Conservation (phyloP, 1,140 invertebrate genomes). For the Lepidurus apus region DNA sequence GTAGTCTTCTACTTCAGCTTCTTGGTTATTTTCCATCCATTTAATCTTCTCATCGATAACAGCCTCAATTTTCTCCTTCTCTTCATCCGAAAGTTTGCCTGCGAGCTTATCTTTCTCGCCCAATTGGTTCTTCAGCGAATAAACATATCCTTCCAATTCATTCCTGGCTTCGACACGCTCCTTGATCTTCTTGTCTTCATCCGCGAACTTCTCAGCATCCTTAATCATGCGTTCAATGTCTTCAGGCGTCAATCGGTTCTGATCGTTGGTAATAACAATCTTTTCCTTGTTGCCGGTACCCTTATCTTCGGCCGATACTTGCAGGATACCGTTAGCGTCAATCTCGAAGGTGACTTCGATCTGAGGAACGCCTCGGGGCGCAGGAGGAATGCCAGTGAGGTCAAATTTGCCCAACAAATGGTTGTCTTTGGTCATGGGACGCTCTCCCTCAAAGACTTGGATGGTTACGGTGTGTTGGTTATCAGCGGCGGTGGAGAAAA, state of each 20-base stretch:
- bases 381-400: conserved; percentile 94
- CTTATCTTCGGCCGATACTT: conserved; percentile 94
- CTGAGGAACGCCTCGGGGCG: conserved; percentile 95
- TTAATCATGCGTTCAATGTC: conserved; percentile 99
- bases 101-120: conserved; percentile 97
- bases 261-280: conserved; percentile 98
- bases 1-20: conserved; percentile 88
- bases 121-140: conserved; percentile 96
- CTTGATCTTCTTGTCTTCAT: conserved; percentile 97
- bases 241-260: conserved; percentile 92
- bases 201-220: conserved; percentile 96
- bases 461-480: conserved; percentile 99
- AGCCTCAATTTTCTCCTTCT: conserved; percentile 93
- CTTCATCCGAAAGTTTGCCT: conserved; percentile 79
- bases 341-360: conserved; percentile 99
- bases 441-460: conserved; percentile 76
- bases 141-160: conserved; percentile 95
- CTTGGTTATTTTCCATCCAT: conserved; percentile 94
- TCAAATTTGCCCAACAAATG: conserved; percentile 97
- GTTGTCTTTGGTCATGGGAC: conserved; percentile 90
- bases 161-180: conserved; percentile 92
- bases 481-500: conserved; percentile 98
- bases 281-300: conserved; percentile 97
- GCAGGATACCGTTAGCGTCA: conserved; percentile 96
- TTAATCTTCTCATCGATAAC: conserved; percentile 96